Percentiles rank a stretch among this genome's conserved stretches.
phyloP scores from a whole-genome alignment of 2,113 vertebrate genomes.

The Salminus brasiliensis region DNA sequence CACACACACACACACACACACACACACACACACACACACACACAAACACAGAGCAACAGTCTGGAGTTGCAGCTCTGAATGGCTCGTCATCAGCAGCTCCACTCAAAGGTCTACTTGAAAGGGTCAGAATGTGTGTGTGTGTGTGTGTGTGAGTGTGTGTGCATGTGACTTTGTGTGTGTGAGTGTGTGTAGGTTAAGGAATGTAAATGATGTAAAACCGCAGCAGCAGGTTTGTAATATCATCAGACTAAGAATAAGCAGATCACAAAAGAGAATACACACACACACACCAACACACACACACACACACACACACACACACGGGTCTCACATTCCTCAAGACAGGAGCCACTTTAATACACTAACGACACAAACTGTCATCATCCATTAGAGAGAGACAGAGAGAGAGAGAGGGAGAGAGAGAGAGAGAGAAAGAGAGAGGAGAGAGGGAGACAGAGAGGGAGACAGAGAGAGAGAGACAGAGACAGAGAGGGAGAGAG shows the following conservation, averaged over 20 bases:
- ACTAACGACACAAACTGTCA: conserved; percentile 55
- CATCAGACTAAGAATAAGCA: conserved; percentile 39
- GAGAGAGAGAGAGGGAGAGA: conserved; percentile 14
- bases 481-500: neutral
- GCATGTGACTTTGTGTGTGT: neutral
- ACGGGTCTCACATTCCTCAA: conserved; percentile 46
- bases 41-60: no score
- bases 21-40: conserved; percentile 22
- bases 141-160: conserved; percentile 28
- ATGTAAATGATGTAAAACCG: conserved; percentile 40
- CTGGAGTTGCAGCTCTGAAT: conserved; percentile 28
- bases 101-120: conserved; percentile 19
- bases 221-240: conserved; percentile 44
- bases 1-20: conserved; percentile 33
- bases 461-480: conserved; percentile 10
- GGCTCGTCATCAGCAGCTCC: conserved; percentile 22
- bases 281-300: conserved; percentile 4
- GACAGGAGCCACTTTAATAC: conserved; percentile 59
- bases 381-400: conserved; percentile 45
- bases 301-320: conserved; percentile 29
- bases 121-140: conserved; percentile 28
- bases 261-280: conserved; percentile 35
- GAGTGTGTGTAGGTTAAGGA: neutral
- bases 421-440: conserved; percentile 4
- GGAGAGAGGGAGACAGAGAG: neutral